These are phyloP conservation scores for Heliothis peltigera DNA, from an alignment of 2,888 invertebrate genomes.

Conservation along the genomic window DNA sequence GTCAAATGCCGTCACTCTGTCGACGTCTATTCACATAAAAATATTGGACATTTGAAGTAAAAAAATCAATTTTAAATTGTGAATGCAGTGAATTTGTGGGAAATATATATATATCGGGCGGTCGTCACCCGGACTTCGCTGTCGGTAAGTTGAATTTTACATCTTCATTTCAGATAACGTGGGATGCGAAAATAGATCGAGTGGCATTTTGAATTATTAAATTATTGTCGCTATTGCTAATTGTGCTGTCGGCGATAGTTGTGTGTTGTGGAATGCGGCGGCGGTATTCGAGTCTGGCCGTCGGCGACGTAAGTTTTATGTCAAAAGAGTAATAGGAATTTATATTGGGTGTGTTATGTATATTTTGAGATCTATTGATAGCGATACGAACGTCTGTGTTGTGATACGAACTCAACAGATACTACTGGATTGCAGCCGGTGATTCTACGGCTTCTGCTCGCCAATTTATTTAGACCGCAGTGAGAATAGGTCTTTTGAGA, in stretches of 20 bases:
- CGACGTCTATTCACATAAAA: constrained; percentile 62
- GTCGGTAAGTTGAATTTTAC: constrained; percentile 65
- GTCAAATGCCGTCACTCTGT: constrained; percentile 60
- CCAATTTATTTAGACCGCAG: background rate
- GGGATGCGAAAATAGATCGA: constrained; percentile 75
- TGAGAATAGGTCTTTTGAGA: too few species aligned
- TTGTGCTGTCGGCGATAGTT: constrained; percentile 54
- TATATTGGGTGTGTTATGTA: constrained; percentile 40
- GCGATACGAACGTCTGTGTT: constrained; percentile 50
- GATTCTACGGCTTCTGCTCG: constrained; percentile 37
- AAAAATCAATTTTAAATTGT: constrained; percentile 62
- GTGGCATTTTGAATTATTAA: constrained; percentile 71
- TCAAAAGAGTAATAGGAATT: constrained; percentile 48
- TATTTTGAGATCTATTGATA: constrained; percentile 58
- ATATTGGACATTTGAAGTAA: constrained; percentile 61
- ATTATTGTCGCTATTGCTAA: constrained; percentile 66
- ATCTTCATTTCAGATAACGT: constrained; percentile 55
- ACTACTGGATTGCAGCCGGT: constrained; percentile 30
- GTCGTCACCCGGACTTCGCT: constrained; percentile 25
- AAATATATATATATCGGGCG: constrained; percentile 21
- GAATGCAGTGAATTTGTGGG: constrained; percentile 65
- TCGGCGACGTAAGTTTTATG: constrained; percentile 42
- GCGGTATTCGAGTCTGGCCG: constrained; percentile 30
- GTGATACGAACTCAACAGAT: constrained; percentile 55
- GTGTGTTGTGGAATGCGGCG: constrained; percentile 46